Base-by-base conservation (phyloP, 2,888 invertebrate species). In the Ochropacha duplaris region DNA sequence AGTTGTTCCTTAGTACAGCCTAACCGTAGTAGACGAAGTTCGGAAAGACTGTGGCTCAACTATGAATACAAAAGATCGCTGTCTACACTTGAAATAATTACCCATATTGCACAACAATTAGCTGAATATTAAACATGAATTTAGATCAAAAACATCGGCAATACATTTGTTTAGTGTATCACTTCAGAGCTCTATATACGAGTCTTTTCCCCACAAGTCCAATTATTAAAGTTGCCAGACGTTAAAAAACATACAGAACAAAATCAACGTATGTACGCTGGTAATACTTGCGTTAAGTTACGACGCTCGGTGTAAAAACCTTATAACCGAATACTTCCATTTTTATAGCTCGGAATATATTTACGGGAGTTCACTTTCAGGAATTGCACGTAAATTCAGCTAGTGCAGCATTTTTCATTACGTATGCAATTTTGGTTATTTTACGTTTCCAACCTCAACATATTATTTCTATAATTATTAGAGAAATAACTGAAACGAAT, bases 301-400 rank as follows among this genome's bases (percentile, higher is more conserved):
- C 80, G 82, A 78, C 76, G 76, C 69, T 68, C 71, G 79, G 78
- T 84, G 84, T 86, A 87, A 86, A 84, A 87, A 84, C 81, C 81
- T 78, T 83, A 87, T 83, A 86, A 85, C 86, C 79, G 80, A 86
- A 86, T 84, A 81, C 84, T 81, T 76, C 66, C 81, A 81, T 81
- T 90, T 36, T 91, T 91, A 91, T 82, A 72, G 79, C 76, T 71
- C 61, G 67, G 86, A 86, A 88, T 88, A 86, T 86, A 87, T 90
- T 90, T 90, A 89, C 86, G 86, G 78, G 80, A 79, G 79, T 82
- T 75, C 84, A 83, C 85, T 88, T 83, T 79, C 81, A 83, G 78
- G 80, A 80, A 86, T 82, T 84, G 86, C 80, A 80, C 84, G 84
- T 88, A 86, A 88, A 88, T 74, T 84, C 78, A 68, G 76, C 74